Percentiles rank a stretch among this genome's conserved stretches.
phyloP scores from a whole-genome alignment of 2,113 vertebrate genomes.

The Atherinomorus stipes region DNA sequence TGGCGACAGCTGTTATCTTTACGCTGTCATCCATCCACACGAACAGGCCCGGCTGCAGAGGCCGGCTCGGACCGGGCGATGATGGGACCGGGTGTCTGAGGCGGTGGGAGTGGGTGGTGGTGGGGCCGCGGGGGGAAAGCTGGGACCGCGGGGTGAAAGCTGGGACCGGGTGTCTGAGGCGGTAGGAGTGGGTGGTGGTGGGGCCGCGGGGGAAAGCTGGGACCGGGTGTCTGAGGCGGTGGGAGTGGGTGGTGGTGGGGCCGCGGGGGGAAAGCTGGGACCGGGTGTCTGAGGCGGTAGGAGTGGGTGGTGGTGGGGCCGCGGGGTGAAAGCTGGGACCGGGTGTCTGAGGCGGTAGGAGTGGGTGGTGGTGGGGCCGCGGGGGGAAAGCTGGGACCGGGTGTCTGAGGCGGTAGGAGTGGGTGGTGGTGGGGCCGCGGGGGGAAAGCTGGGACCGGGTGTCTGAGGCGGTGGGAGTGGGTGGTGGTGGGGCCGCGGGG shows the following conservation, averaged over 20 bases:
- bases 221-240: constrained; percentile 18
- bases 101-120: neutral
- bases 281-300: constrained; percentile 7
- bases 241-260: neutral
- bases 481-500: neutral
- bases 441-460: constrained; percentile 30
- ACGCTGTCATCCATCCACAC: constrained; percentile 61
- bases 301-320: neutral
- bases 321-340: too few species aligned
- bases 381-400: too few species aligned
- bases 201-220: too few species aligned
- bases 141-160: constrained; percentile 39
- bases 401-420: constrained; percentile 14
- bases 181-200: neutral
- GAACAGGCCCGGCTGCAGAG: constrained; percentile 39
- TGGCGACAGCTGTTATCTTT: constrained; percentile 51
- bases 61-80: constrained; percentile 6
- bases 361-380: neutral
- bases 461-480: constrained; percentile 7
- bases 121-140: constrained; percentile 17
- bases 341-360: constrained; percentile 9
- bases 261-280: too few species aligned
- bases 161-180: constrained; percentile 37
- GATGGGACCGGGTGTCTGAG: constrained; percentile 33
- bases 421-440: neutral